Evolutionary conservation across 2,888 invertebrate species (phyloP), one percentile per base, ranked within the genome.

Genomic region (Lobophora halterata): DNA sequence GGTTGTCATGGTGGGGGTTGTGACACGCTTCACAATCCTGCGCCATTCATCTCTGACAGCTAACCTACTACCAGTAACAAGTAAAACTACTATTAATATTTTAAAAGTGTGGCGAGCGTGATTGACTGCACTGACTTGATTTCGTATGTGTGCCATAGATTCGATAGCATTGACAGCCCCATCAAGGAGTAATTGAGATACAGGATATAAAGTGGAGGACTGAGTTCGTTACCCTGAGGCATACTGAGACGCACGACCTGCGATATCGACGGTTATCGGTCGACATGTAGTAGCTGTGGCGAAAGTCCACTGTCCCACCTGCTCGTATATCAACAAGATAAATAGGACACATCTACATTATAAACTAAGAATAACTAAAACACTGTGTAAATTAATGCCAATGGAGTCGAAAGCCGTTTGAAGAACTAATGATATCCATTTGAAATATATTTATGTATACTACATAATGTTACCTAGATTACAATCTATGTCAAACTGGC

Each of bases 181-280:
- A 65, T 58, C 60, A 64, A 34, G 52, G 47, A 52, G 38, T 49
- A 57, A 63, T 61, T 59, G 55, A 57, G 52, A 42, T 58, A 55
- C 46, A 52, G 54, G 47, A 49, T 46, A 61, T 62, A 60, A 30
- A 64, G 50, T 53, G 51, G 33, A 44, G 63, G 65, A 37, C 51
- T 60, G 64, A 71, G 78, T 68, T 77, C 78, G 71, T 68, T 74
- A 71, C 71, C 71, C 77, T 68, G 69, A 36, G 65, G 60, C 38
- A 64, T 56, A 53, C 61, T 57, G 58, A 58, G 61, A 55, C 57
- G 42, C n/a, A n/a, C 65, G 68, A 70, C 68, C 64, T 53, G 49
- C 46, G 45, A 57, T 69, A 70, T 67, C 71, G 52, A 38, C 67
- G 64, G 70, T 71, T 76, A 79, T 77, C 77, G 65, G 66, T 64